Evolutionary conservation across 2,797 vertebrate species (phyloP).

Genomic region (Siniperca undulata): DNA sequence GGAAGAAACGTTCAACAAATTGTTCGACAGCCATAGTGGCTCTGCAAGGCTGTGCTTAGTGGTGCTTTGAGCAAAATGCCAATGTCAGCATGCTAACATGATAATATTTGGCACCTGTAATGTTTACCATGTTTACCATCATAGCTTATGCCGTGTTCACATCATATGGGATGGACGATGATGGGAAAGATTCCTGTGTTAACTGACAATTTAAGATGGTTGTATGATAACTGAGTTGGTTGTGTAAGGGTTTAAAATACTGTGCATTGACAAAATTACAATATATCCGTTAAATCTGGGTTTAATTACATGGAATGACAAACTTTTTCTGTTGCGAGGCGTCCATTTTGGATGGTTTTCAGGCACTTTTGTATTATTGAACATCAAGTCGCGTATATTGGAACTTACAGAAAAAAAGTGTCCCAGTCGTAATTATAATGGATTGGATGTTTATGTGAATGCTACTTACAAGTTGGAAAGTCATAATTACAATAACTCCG

Average conservation of each 20-base stretch:
- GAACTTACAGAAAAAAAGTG: not conserved
- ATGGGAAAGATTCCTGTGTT: not conserved
- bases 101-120: not conserved
- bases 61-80: not conserved
- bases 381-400: not conserved
- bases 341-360: not conserved
- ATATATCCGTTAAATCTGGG: not conserved
- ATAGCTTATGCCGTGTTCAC: not conserved
- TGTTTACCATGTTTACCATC: not conserved
- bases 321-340: not conserved
- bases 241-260: not conserved
- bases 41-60: no score
- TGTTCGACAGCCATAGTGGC: no score
- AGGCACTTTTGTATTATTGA: not conserved
- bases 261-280: not conserved
- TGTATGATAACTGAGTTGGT: not conserved
- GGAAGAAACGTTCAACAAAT: no score
- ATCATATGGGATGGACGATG: not conserved
- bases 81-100: not conserved
- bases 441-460: no score
- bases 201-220: not conserved
- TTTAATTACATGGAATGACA: not conserved
- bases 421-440: not conserved
- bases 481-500: not conserved
- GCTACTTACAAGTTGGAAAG: no score